Base-by-base conservation (phyloP, 2,113 vertebrate species). In the Oryzias melastigma region DNA sequence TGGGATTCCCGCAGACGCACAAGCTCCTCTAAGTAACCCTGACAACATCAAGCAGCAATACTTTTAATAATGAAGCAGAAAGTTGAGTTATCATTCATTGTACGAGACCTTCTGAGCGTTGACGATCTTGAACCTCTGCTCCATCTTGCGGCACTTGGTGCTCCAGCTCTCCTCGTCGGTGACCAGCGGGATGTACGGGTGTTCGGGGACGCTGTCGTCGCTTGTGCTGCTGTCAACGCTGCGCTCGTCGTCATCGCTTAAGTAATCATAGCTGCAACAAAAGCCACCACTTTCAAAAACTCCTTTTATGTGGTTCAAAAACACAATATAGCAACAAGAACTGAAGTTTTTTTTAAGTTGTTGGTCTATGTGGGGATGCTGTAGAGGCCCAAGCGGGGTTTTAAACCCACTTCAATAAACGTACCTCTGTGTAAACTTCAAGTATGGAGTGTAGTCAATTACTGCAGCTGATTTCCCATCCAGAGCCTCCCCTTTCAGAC, bases 361-460 rank as follows among this genome's bases (percentile, higher is more conserved):
- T 50, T 1, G 22, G 17, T 40, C 46, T 40, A 14, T 1, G 4
- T n/a, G 13, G 29, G 35, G 2, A 35, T 10, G 7, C 17, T 14
- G 29, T 35, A 35, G 35, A 35, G 35, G 35, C 8, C 35, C 35
- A 7, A 35, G 29, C 29, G 7, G 29, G 29, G 29, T 8, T 10
- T 35, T 8, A 35, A 35, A 35, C 35, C 10, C 35, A 35, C 35
- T 40, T 40, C 27, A 19, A n/a, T 35, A 2, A 53, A 12, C n/a
- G 8, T 56, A 96, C 97, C 95, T 98, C 89, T 98, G 97, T 0
- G 96, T 97, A 84, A 98, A 98, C 90, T 98, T 98, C 67, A 98
- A 89, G 89, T 98, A 98, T 40, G 95, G 97, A 0, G 96, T 98
- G 82, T 94, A 98, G 82, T 98, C 95, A 3, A 98, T 95, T 82